Base-by-base conservation (phyloP, 2,888 invertebrate species). In the Stenoptilia bipunctidactyla region DNA sequence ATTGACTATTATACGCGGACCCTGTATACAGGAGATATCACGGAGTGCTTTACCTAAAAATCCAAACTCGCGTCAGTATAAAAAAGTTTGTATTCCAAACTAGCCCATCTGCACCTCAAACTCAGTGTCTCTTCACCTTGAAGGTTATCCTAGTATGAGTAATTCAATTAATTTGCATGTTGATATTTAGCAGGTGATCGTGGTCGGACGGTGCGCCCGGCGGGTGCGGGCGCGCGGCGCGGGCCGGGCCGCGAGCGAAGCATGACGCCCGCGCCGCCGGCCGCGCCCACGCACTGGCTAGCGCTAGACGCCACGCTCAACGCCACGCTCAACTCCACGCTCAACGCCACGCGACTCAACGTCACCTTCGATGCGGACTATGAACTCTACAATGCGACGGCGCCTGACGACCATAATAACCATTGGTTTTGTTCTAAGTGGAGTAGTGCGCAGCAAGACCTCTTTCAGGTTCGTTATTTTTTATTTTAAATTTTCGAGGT, bases 401-500 rank as follows among this genome's bases (percentile, higher is more conserved):
- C 84, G 41, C 66, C 71, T n/a, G 79, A 77, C 45, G 77, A 79
- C 38, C 79, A 68, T 46, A 61, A 82, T 51, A 68, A 73, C 50
- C 75, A 80, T 56, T 83, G 84, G 70, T 85, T 86, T 58, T 92
- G 92, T 67, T 89, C 89, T 46, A 90, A 92, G 63, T 93, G 92
- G 93, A 90, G 89, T 51, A 89, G 89, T 39, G 91, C 92, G 34
- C 93, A 93, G 65, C 92, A 93, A 65, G 90, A 89, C 58, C 86
- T 93, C 41, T 93, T 92, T 71, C 92, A 92, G 71, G 80, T 79
- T 48, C 40, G 8, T 13, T 37, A 5, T 5, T 8, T 20, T 20
- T 20, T 20, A 20, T n/a, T n/a, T n/a, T n/a, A n/a, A n/a, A n/a
- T n/a, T n/a, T n/a, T n/a, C n/a, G n/a, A n/a, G n/a, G n/a, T n/a